A percentile compares a stretch with the other conserved stretches of the same genome.
Conservation (phyloP, 2,113 vertebrate species). For the Zingel zingel region DNA sequence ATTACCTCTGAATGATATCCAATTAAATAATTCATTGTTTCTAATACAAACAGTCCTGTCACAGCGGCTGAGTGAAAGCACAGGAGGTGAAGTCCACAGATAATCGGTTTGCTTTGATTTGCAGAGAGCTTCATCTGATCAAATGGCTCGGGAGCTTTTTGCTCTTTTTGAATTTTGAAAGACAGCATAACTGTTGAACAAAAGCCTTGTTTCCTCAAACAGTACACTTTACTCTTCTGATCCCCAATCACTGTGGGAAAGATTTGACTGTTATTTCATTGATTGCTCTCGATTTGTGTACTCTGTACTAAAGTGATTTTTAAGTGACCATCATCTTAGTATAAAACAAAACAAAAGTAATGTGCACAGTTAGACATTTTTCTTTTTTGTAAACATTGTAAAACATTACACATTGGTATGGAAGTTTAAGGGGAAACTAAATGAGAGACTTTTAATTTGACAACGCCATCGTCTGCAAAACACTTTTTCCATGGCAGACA, state of each 20-base stretch:
- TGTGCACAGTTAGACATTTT: not conserved
- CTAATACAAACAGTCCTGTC: slow-evolving; percentile 60
- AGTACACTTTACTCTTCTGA: not conserved
- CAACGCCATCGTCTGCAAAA: not conserved
- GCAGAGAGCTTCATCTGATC: slow-evolving; percentile 33
- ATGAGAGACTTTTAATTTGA: not conserved
- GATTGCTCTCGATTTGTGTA: not conserved
- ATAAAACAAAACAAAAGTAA: not conserved
- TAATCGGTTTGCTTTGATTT: slow-evolving; percentile 53
- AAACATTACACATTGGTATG: not conserved
- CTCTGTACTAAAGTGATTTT: not conserved
- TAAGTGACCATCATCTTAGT: not conserved
- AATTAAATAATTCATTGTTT: slow-evolving; percentile 80
- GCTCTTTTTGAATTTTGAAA: slow-evolving; percentile 19
- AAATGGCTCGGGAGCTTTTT: slow-evolving; percentile 34
- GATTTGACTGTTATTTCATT: not conserved
- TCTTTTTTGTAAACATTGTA: not conserved
- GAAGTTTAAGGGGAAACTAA: not conserved
- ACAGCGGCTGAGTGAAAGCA: slow-evolving; percentile 50
- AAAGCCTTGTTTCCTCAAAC: slow-evolving; percentile 20
- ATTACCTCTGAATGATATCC: slow-evolving; percentile 77
- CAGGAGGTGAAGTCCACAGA: slow-evolving; percentile 42
- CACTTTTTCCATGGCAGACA: not conserved
- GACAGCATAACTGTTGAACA: not conserved
- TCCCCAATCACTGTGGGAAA: not conserved